Evolutionary conservation across 2,888 invertebrate species (phyloP).

Genomic region (Aporophyla nigra): DNA sequence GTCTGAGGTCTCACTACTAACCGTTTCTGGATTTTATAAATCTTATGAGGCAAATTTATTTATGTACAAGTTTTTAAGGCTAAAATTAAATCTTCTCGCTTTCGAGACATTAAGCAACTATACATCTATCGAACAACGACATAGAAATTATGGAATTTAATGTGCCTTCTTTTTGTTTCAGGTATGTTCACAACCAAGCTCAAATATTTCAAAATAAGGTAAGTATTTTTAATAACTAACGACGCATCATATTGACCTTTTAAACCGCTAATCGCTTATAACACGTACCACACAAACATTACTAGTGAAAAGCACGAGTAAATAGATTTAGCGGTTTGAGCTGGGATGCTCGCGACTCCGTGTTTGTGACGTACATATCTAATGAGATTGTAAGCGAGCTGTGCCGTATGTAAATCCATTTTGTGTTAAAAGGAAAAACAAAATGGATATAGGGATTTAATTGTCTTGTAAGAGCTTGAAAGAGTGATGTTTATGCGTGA

Average conservation of each 20-base stretch:
- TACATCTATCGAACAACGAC: not conserved
- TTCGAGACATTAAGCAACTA: not conserved
- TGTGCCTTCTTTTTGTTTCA: slow-evolving; percentile 10
- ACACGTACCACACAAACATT: slow-evolving; percentile 27
- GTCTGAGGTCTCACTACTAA: too few relatives aligned
- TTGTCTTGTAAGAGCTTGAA: slow-evolving; percentile 20
- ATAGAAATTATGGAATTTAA: not conserved
- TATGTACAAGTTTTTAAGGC: too few relatives aligned
- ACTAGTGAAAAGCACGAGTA: slow-evolving; percentile 59
- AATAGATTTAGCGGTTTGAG: slow-evolving; percentile 69
- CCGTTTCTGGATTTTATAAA: too few relatives aligned
- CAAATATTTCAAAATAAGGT: not conserved
- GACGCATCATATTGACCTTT: not conserved
- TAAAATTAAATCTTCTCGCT: not conserved
- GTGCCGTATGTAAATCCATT: slow-evolving; percentile 46
- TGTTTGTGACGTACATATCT: slow-evolving; percentile 52
- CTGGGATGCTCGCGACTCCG: slow-evolving; percentile 19
- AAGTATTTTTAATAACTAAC: not conserved
- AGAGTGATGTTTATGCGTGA: slow-evolving; percentile 11
- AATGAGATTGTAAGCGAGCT: slow-evolving; percentile 57
- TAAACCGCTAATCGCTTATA: slow-evolving; percentile 5
- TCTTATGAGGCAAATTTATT: too few relatives aligned
- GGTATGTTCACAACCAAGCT: slow-evolving; percentile 4
- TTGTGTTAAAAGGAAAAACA: slow-evolving; percentile 44
- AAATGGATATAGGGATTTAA: slow-evolving; percentile 44